phyloP scores from a whole-genome alignment of 2,797 vertebrate species.

The Falco concolor region DNA sequence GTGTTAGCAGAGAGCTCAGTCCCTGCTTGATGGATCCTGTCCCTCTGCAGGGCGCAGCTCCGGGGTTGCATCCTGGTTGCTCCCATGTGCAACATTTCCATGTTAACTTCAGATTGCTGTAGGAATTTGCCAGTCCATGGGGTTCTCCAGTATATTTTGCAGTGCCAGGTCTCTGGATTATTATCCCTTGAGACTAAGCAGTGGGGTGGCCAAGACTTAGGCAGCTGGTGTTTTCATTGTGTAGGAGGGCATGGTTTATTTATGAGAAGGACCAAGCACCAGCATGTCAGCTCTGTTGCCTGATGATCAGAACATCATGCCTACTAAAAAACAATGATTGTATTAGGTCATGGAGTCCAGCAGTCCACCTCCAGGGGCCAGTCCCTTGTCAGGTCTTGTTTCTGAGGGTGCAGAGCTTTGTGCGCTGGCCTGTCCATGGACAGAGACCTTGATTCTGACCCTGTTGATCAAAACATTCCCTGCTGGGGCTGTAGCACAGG shows the following conservation, averaged over 20 bases:
- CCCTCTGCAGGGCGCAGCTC: neutral
- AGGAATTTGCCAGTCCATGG: neutral
- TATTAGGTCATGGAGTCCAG: neutral
- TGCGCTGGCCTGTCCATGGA: neutral
- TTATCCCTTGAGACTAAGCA: neutral
- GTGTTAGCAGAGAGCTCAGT: neutral
- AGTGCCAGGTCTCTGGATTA: neutral
- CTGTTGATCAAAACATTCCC: neutral
- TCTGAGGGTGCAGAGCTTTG: neutral
- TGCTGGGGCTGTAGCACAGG: neutral
- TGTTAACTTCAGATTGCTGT: neutral
- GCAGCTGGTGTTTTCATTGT: constrained; percentile 32
- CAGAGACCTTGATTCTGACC: neutral
- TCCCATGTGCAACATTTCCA: neutral
- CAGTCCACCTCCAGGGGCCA: neutral
- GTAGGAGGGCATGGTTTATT: neutral
- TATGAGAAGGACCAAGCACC: neutral
- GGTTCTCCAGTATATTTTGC: neutral
- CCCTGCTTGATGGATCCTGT: neutral
- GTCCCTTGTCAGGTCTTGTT: neutral
- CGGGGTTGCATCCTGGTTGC: accelerated
- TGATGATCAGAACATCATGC: neutral
- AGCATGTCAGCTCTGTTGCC: neutral
- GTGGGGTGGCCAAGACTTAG: neutral
- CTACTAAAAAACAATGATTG: neutral